These are phyloP conservation scores for Notolabrus celidotus DNA, from an alignment of 2,797 vertebrate species.

Conservation along the genomic window DNA sequence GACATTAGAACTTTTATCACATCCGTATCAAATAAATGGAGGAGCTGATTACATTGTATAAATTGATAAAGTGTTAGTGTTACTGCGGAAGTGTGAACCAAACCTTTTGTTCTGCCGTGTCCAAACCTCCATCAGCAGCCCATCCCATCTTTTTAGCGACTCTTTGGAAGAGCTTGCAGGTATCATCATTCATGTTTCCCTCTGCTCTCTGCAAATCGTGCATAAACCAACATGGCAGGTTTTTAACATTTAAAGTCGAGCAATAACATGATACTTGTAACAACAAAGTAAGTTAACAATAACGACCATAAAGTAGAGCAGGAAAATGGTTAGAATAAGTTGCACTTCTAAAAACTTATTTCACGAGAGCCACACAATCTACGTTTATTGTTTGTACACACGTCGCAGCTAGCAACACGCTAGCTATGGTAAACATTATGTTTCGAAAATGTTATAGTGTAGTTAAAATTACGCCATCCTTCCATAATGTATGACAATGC, in stretches of 20 bases:
- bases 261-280: background rate
- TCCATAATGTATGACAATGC: accelerated
- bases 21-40: background rate
- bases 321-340: too few relatives aligned
- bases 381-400: background rate
- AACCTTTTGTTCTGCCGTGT: conserved; percentile 75
- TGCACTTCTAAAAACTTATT: too few relatives aligned
- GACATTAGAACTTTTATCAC: background rate
- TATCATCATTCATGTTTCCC: conserved; percentile 71
- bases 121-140: conserved; percentile 68
- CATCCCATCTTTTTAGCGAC: conserved; percentile 81
- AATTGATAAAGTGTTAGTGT: too few relatives aligned
- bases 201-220: conserved; percentile 4
- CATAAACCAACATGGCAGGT: background rate
- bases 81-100: background rate
- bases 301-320: too few relatives aligned
- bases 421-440: background rate
- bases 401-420: conserved; percentile 26
- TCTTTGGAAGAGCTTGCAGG: conserved; percentile 73
- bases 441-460: background rate
- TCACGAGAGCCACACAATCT: background rate
- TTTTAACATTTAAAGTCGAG: conserved; percentile 49
- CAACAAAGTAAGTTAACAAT: too few relatives aligned
- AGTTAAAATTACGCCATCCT: background rate
- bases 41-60: conserved; percentile 1